Percentiles rank a stretch among this genome's conserved stretches.
Evolutionary conservation across 2,888 invertebrate genomes (phyloP).

Genomic region (Therioaphis trifolii): DNA sequence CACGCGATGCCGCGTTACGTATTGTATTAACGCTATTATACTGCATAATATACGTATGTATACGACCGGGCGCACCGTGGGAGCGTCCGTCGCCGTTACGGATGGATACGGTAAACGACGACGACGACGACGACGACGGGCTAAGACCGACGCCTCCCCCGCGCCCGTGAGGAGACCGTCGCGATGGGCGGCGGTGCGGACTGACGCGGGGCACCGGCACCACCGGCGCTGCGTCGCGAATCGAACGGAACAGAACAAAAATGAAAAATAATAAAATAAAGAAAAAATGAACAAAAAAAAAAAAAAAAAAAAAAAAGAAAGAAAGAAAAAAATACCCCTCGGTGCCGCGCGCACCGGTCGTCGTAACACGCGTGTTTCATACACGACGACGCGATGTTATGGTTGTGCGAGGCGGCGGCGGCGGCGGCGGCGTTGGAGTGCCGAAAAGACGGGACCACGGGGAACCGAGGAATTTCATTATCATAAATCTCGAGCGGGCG

Average conservation of each 20-base stretch:
- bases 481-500: constrained; percentile 27
- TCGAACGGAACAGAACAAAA: constrained; percentile 1
- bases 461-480: not conserved
- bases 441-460: not conserved
- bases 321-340: constrained; percentile 9
- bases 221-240: constrained; percentile 45
- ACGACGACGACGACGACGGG: not conserved
- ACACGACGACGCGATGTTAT: not conserved
- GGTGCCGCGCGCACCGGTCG: not conserved
- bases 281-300: too few species aligned
- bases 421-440: not conserved
- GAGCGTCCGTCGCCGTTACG: constrained; percentile 38
- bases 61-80: constrained; percentile 10
- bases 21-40: not conserved
- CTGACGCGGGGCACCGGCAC: not conserved
- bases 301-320: constrained; percentile 11
- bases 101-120: constrained; percentile 1
- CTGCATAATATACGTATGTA: not conserved
- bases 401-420: too few species aligned
- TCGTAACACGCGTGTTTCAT: not conserved
- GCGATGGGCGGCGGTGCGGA: too few species aligned
- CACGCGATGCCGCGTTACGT: not conserved
- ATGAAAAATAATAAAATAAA: too few species aligned
- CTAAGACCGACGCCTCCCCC: not conserved
- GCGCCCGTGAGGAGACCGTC: not conserved